These are phyloP conservation scores for Acrossocheilus wenchowensis DNA, from an alignment of 2,797 vertebrate species.

Conservation along the genomic window DNA sequence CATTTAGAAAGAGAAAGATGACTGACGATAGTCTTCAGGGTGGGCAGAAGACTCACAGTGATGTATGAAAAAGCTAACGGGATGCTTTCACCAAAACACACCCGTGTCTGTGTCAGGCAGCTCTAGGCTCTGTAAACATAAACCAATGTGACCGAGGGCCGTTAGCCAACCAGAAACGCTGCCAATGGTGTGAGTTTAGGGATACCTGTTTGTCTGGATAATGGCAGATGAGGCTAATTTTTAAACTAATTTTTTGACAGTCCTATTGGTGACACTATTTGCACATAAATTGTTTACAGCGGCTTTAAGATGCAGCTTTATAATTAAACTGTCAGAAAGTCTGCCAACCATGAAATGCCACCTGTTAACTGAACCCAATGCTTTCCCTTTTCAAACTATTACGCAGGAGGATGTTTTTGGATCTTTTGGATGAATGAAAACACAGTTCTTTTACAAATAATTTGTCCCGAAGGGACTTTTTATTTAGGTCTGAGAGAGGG, in stretches of 20 bases:
- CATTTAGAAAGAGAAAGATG: not conserved
- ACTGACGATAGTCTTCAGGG: not conserved
- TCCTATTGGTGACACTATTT: not conserved
- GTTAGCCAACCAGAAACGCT: not conserved
- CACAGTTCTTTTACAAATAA: constrained; percentile 1
- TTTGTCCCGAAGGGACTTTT: not conserved
- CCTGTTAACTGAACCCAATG: not conserved
- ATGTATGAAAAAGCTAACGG: not conserved
- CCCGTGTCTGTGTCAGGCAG: not conserved
- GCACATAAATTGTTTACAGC: not conserved
- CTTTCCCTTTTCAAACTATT: not conserved
- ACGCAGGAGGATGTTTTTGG: not conserved
- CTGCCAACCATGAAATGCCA: not conserved
- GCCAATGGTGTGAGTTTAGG: not conserved
- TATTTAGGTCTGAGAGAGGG: not conserved
- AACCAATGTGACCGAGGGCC: not conserved
- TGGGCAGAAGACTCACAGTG: not conserved
- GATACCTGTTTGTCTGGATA: not conserved
- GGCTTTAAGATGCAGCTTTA: not conserved
- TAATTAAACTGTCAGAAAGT: constrained; percentile 15
- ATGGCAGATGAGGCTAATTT: not conserved
- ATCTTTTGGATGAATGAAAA: not conserved
- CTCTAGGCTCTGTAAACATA: not conserved
- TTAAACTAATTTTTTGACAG: not conserved
- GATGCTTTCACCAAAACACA: not conserved